phyloP scores from a whole-genome alignment of 2,113 vertebrate genomes.

The Cynoglossus semilaevis region DNA sequence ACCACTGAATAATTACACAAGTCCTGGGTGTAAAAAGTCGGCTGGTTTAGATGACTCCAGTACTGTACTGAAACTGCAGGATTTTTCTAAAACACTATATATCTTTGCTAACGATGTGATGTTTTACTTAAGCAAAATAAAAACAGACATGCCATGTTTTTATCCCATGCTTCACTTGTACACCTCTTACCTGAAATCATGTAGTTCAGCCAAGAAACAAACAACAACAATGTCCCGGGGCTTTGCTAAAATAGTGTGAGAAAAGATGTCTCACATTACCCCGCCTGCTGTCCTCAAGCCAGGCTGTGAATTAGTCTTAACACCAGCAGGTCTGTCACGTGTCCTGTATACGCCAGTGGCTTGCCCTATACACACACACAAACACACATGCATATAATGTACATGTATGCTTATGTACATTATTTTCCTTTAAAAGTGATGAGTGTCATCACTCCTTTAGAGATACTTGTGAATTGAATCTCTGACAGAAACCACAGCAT shows the following conservation, averaged over 20 bases:
- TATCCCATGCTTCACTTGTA: constrained; percentile 4
- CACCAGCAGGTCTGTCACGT: constrained; percentile 64
- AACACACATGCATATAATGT: constrained; percentile 11
- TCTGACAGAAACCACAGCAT: constrained; percentile 66
- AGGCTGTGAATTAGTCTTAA: constrained; percentile 62
- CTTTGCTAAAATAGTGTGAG: constrained; percentile 66
- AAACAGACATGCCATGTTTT: background rate
- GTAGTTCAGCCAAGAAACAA: constrained; percentile 56
- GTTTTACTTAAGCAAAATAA: constrained; percentile 1
- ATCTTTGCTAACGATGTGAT: background rate
- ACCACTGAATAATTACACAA: constrained; percentile 1
- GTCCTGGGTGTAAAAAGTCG: background rate
- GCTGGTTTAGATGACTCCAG: too few relatives aligned
- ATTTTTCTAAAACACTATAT: background rate
- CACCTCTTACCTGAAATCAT: constrained; percentile 37
- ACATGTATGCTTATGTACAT: constrained; percentile 25
- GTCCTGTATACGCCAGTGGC: constrained; percentile 62
- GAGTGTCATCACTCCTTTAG: constrained; percentile 65
- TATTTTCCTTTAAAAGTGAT: constrained; percentile 61
- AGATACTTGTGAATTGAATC: constrained; percentile 72
- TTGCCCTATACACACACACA: constrained; percentile 40
- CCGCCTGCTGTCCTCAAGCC: constrained; percentile 57
- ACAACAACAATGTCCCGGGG: constrained; percentile 57
- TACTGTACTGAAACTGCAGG: too few relatives aligned
- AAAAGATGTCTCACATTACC: constrained; percentile 74